phyloP scores from a whole-genome alignment of 2,888 invertebrate genomes.

The Tinea pellionella region DNA sequence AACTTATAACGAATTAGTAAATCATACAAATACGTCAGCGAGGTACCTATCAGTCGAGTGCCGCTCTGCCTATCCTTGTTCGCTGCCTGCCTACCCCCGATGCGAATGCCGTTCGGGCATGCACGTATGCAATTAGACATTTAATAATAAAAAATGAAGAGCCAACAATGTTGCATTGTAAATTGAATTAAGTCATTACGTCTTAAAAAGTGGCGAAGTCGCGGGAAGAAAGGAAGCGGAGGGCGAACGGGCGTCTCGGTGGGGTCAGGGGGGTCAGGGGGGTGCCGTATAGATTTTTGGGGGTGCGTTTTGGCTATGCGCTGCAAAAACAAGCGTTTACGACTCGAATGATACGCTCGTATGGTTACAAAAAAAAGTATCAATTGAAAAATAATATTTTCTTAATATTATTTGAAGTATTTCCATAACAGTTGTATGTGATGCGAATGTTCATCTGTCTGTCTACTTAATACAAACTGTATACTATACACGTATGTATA shows the following conservation, averaged over 20 bases:
- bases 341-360: slow-evolving; percentile 7
- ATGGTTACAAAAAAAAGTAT: neutral
- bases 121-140: no score
- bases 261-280: slow-evolving; percentile 14
- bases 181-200: slow-evolving; percentile 58
- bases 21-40: no score
- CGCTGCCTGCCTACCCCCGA: no score
- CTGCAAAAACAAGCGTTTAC: slow-evolving; percentile 15
- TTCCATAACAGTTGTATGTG: no score
- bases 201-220: slow-evolving; percentile 54
- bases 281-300: slow-evolving; percentile 14
- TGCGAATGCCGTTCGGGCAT: no score
- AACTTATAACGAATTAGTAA: no score
- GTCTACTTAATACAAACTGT: no score
- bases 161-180: neutral
- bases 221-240: slow-evolving; percentile 8
- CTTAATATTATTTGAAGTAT: no score
- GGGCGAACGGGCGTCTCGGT: slow-evolving; percentile 18
- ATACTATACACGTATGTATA: neutral
- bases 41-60: no score
- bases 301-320: slow-evolving; percentile 13
- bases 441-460: no score
- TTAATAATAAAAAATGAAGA: neutral
- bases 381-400: no score
- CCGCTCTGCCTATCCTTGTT: no score